These are phyloP conservation scores for Aleadryas rufinucha DNA, from an alignment of 2,113 vertebrate species.

Conservation along the genomic window DNA sequence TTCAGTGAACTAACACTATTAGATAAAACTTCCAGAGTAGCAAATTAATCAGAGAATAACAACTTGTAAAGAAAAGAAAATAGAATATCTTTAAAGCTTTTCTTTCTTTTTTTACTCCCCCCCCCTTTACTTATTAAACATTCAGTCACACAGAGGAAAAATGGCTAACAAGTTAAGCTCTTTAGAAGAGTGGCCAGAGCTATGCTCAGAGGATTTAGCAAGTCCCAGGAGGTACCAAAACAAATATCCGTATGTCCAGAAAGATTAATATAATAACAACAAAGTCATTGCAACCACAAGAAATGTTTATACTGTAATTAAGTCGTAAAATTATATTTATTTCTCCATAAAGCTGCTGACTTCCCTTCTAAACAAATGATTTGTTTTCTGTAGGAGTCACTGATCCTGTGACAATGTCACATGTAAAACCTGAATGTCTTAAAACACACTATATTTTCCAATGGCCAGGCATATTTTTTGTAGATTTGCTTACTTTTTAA, in stretches of 20 bases:
- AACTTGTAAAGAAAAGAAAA: neutral
- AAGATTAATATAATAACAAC: constrained; percentile 61
- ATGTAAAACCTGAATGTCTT: neutral
- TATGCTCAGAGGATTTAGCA: neutral
- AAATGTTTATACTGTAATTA: constrained; percentile 56
- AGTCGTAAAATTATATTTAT: constrained; percentile 67
- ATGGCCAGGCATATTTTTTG: neutral
- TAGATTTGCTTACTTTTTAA: constrained; percentile 55
- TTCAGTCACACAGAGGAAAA: constrained; percentile 14
- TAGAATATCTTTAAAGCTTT: neutral
- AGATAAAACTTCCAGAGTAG: neutral
- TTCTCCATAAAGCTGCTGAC: constrained; percentile 62
- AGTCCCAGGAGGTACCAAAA: neutral
- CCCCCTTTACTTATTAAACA: neutral
- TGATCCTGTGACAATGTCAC: constrained; percentile 7
- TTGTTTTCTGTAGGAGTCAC: constrained; percentile 49
- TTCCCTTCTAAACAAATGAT: constrained; percentile 47
- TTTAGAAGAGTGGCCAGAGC: neutral
- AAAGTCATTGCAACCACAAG: constrained; percentile 11
- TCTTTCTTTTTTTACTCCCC: neutral
- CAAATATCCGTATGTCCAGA: constrained; percentile 34
- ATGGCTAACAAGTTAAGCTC: neutral
- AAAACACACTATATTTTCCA: neutral
- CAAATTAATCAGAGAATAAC: constrained; percentile 22
- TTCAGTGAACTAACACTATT: constrained; percentile 18